A percentile compares a stretch with the other conserved stretches of the same genome.
phyloP scores from a whole-genome alignment of 2,888 invertebrate species.

The Cephus rjabovi region DNA sequence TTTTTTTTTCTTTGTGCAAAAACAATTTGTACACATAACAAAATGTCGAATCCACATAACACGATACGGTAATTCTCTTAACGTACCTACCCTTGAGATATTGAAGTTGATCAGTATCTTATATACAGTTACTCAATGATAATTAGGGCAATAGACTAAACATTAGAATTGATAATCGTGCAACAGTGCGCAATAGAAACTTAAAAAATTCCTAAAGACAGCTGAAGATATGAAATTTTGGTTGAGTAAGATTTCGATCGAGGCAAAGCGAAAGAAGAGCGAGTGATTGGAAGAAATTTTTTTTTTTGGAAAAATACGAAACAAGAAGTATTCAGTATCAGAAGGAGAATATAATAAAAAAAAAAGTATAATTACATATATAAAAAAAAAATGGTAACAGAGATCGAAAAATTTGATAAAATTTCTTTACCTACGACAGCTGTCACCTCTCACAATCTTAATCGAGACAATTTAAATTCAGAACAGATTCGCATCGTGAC shows the following conservation, averaged over 20 bases:
- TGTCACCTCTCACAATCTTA: background rate
- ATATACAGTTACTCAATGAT: background rate
- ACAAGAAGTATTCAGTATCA: background rate
- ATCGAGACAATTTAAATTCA: background rate
- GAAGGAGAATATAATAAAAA: background rate
- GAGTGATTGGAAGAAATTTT: background rate
- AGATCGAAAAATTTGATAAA: background rate
- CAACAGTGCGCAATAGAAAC: conserved; percentile 3
- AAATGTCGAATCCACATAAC: background rate
- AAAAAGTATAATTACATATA: background rate
- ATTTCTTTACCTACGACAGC: background rate
- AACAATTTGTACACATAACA: background rate
- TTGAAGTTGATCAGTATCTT: background rate
- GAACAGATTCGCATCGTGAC: background rate
- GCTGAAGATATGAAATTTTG: background rate
- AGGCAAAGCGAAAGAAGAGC: no score
- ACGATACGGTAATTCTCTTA: background rate
- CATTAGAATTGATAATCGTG: conserved; percentile 5
- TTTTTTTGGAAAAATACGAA: background rate
- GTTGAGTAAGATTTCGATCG: background rate
- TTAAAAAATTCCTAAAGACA: background rate
- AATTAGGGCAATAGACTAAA: background rate
- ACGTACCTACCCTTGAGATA: conserved; percentile 3
- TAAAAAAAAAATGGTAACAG: background rate
- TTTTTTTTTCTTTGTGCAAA: background rate